Evolutionary conservation across 2,797 vertebrate genomes (phyloP), one percentile per base, ranked within the genome.

Genomic region (Bryconaethiops microstoma): DNA sequence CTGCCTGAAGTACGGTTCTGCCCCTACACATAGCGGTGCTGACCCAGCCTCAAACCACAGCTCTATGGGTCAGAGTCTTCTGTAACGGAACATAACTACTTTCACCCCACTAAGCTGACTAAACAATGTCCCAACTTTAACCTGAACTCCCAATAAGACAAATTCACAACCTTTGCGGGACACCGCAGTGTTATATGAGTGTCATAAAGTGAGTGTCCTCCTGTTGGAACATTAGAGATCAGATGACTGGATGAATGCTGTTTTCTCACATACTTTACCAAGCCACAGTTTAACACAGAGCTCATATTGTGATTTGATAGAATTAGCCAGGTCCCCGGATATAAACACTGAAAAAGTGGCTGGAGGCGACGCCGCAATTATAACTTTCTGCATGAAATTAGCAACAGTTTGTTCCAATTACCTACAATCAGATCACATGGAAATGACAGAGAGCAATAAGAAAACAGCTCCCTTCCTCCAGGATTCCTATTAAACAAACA

Each of bases 321-420:
- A 92, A 93, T 92, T 91, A 90, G 55, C 87, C 88, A 82, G 77
- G 86, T 86, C 88, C 86, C 89, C 91, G 80, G 63, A 87, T 83
- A 91, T 86, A 87, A 88, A 88, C 54, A 60, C 93, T 91, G 90
- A 21, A 90, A 88, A 91, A 89, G 90, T 95, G 92, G 94, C 96
- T 95, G 76, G 92, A 94, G 96, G 96, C 95, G 88, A 93, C 92
- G 92, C 93, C 90, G 92, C 94, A 96, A 96, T 97, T 96, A 96
- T 95, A 95, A 93, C 92, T 95, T 94, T 92, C 93, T 94, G 93
- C 94, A 95, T 95, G 94, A 96, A 97, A 97, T 96, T 96, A 96
- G 94, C 94, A 92, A 95, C 94, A 94, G 95, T 96, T 96, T 97
- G 93, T 96, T 96, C 90, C 92, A 94, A 92, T 96, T 96, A 96